phyloP scores from a whole-genome alignment of 2,888 invertebrate genomes.

The Microchrysa polita region DNA sequence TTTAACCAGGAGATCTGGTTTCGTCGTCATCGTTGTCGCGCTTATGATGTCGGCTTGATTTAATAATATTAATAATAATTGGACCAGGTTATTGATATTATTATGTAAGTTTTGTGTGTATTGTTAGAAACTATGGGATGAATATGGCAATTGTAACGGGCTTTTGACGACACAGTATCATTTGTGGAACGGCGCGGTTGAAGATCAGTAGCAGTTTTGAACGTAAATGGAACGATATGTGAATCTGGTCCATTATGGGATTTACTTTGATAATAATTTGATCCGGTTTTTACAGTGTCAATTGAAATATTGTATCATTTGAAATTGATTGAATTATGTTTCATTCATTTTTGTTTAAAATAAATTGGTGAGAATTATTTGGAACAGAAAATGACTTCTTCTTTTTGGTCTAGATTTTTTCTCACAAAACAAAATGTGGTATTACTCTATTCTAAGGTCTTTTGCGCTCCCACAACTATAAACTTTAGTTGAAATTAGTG shows the following conservation, averaged over 20 bases:
- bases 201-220: neutral
- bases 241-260: neutral
- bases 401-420: too few species aligned
- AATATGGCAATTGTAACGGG: conserved; percentile 9
- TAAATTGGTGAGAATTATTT: too few species aligned
- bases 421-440: too few species aligned
- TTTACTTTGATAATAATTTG: neutral
- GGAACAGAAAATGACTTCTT: too few species aligned
- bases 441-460: too few species aligned
- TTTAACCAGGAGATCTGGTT: neutral
- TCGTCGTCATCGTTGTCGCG: too few species aligned
- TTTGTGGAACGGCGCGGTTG: neutral
- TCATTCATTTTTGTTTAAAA: neutral
- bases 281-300: neutral
- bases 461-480: too few species aligned
- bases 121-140: neutral
- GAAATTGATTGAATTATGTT: conserved; percentile 1
- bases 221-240: neutral
- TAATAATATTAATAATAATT: too few species aligned
- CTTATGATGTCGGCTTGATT: neutral
- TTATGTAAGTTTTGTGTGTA: conserved; percentile 12
- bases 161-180: conserved; percentile 13
- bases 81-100: conserved; percentile 1
- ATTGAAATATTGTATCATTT: neutral
- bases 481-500: too few species aligned